Conservation (phyloP, 2,113 vertebrate species). For the Tautogolabrus adspersus region DNA sequence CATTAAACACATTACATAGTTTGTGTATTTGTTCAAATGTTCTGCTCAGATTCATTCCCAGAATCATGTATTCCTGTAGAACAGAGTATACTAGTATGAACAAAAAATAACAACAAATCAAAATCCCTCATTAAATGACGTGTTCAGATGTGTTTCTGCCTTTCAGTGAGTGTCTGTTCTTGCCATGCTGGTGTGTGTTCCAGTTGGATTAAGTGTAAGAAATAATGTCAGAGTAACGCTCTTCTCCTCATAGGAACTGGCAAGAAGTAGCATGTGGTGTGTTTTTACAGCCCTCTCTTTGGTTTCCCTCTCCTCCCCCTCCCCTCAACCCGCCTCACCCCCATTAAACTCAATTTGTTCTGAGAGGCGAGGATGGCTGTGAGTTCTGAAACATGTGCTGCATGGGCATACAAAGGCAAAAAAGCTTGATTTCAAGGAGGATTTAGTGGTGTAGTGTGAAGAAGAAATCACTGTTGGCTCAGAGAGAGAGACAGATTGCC, state of each 20-base stretch:
- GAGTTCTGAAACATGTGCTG: constrained; percentile 54
- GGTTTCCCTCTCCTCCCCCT: constrained; percentile 1
- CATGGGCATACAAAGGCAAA: constrained; percentile 13
- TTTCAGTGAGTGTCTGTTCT: background rate
- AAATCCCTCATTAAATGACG: background rate
- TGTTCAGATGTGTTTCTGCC: background rate
- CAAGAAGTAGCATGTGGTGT: constrained; percentile 47
- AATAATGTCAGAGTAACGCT: constrained; percentile 17
- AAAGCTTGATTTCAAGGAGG: constrained; percentile 30
- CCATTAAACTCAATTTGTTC: constrained; percentile 77
- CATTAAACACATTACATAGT: background rate
- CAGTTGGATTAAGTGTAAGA: constrained; percentile 19
- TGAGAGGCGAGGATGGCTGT: constrained; percentile 43
- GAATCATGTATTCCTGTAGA: too few relatives aligned
- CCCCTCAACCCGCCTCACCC: constrained; percentile 60
- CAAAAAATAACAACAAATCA: background rate
- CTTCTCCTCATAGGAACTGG: constrained; percentile 24
- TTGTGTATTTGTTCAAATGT: too few relatives aligned
- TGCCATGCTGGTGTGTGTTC: background rate
- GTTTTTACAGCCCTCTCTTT: constrained; percentile 55
- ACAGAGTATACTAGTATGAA: background rate
- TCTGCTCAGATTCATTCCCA: too few relatives aligned
- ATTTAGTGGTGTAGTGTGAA: constrained; percentile 16
- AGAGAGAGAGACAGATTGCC: background rate
- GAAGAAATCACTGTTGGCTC: background rate